These are phyloP conservation scores for Patiria miniata DNA, from an alignment of 35 echinoderm and acorn worm species.

Conservation along the genomic window DNA sequence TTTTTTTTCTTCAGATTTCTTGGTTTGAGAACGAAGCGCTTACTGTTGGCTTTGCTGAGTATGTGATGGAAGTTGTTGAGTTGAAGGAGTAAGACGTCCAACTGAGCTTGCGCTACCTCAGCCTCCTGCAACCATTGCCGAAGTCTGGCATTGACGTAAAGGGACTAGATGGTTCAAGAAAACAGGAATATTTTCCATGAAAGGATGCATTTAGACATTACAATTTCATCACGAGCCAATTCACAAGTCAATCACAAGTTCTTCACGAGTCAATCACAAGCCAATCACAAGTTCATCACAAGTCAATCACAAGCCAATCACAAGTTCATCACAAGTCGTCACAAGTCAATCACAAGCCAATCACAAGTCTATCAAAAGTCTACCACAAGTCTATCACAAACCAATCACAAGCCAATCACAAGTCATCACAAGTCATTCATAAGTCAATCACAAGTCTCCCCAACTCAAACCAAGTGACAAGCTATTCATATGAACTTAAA, in stretches of 20 bases:
- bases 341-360: too few species aligned
- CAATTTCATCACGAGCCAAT: not conserved
- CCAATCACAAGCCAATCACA: too few species aligned
- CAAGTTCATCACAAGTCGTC: too few species aligned
- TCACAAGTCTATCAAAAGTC: too few species aligned
- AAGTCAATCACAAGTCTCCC: not conserved
- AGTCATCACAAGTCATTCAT: not conserved
- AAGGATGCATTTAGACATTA: not conserved
- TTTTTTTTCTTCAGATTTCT: not conserved
- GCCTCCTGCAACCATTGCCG: slow-evolving; percentile 38
- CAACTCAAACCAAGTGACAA: not conserved
- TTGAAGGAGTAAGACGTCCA: slow-evolving; percentile 38
- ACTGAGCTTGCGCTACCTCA: slow-evolving; percentile 33
- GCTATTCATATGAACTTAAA: too few species aligned
- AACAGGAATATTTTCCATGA: not conserved
- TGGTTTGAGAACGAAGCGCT: not conserved
- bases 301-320: too few species aligned
- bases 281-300: too few species aligned
- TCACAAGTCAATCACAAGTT: too few species aligned
- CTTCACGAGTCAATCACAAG: too few species aligned
- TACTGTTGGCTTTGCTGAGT: slow-evolving; percentile 12
- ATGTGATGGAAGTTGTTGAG: slow-evolving; percentile 38
- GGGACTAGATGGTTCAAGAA: slow-evolving; percentile 15
- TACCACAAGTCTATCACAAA: too few species aligned
- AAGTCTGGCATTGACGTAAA: slow-evolving; percentile 56